A percentile compares a stretch with the other conserved stretches of the same genome.
These are phyloP conservation scores for Orthosia incerta DNA, from an alignment of 2,888 invertebrate species.

Conservation along the genomic window DNA sequence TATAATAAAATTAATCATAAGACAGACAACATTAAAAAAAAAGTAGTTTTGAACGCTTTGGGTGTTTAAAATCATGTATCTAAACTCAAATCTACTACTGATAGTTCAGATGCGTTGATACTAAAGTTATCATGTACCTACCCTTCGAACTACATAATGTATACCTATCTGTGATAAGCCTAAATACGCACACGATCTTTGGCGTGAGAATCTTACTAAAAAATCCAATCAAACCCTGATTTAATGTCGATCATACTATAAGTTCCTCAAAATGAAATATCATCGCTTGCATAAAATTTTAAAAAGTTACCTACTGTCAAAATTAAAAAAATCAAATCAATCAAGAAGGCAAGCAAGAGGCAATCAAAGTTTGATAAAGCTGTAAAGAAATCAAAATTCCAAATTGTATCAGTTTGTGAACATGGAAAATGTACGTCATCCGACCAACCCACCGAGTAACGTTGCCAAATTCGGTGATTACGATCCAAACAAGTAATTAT, in stretches of 20 bases:
- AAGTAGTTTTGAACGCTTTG: no score
- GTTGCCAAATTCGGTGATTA: slow-evolving; percentile 82
- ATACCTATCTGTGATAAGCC: no score
- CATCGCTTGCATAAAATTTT: background rate
- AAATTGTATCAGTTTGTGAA: slow-evolving; percentile 12
- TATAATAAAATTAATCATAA: no score
- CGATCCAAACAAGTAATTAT: slow-evolving; percentile 79
- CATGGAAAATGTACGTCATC: slow-evolving; percentile 72
- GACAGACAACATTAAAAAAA: no score
- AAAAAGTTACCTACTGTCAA: background rate
- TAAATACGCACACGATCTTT: no score
- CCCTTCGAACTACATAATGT: no score
- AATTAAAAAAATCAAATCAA: background rate
- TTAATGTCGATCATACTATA: background rate
- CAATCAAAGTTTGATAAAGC: background rate
- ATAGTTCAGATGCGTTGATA: no score
- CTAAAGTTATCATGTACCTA: no score
- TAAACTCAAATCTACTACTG: no score
- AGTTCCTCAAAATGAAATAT: background rate
- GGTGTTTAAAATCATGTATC: no score
- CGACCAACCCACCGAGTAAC: slow-evolving; percentile 80
- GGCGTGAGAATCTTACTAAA: no score
- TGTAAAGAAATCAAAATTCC: slow-evolving; percentile 11
- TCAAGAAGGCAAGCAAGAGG: background rate
- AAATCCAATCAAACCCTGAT: no score